Conservation (phyloP, 2,113 vertebrate genomes). For the Oxyruncus cristatus region DNA sequence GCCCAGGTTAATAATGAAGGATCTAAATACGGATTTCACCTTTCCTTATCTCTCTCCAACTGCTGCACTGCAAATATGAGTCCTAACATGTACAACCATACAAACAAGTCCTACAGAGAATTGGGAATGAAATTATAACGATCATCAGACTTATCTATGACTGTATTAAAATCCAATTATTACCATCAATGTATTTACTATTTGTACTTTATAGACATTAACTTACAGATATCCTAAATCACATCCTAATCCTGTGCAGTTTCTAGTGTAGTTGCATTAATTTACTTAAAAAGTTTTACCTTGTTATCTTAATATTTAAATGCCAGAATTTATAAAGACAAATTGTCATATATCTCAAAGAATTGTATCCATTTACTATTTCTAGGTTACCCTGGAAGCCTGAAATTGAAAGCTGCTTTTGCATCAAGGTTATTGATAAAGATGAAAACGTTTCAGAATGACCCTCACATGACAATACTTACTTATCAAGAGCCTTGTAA, state of each 20-base stretch:
- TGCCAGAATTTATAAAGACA: background rate
- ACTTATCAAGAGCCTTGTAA: conserved; percentile 97
- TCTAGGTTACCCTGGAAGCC: background rate
- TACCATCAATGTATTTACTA: background rate
- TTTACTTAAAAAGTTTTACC: background rate
- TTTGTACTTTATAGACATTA: too few species aligned
- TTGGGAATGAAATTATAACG: background rate
- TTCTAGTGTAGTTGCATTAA: background rate
- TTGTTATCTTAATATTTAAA: background rate
- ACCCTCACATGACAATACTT: conserved; percentile 59
- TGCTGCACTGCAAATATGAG: background rate
- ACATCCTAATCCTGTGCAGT: background rate
- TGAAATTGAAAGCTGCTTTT: background rate
- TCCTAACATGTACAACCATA: background rate
- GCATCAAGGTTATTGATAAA: background rate
- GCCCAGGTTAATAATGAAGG: background rate
- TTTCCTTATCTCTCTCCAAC: background rate
- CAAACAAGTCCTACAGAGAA: background rate
- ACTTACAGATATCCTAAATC: background rate
- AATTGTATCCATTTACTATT: background rate
- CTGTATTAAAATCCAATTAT: background rate
- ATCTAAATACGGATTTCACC: background rate
- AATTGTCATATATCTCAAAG: background rate
- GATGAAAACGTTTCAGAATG: background rate
- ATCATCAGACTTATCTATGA: background rate